Base-by-base conservation (phyloP, 2,113 vertebrate species). In the Salvelinus namaycush region DNA sequence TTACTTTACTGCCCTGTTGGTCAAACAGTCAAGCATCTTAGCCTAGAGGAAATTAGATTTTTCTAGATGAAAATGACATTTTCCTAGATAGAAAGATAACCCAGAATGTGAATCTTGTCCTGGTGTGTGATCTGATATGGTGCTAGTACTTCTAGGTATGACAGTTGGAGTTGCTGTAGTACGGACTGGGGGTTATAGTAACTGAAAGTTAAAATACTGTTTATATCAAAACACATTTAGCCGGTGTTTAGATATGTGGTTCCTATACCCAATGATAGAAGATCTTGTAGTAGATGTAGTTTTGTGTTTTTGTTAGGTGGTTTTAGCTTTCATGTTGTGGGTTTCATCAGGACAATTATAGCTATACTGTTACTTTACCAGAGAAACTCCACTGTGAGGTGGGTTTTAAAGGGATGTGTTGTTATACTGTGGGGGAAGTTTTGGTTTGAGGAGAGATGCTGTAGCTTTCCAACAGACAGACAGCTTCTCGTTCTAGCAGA, bases 391-490 rank as follows among this genome's bases (percentile, higher is more conserved):
- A 5, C 72, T 22, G 79, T 66, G 80, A 62, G 54, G 82, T 79
- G 81, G 85, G 70, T 81, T 72, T 70, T 76, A 22, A 22, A 64
- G n/a, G 11, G 62, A n/a, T 8, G 22, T 26, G 31, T 68, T 34
- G 39, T 11, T 44, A 11, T 31, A 31, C 11, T 39, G 27, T 9
- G 67, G 18, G 27, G 67, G 14, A 34, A 4, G 8, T 9, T 8
- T 31, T 26, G 27, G 27, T 18, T 31, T 29, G 16, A 39, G 18
- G 2, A 71, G 76, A 62, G 79, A 82, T 77, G 34, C 13, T 76
- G 81, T 70, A 66, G 74, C 49, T 81, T 68, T 80, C 72, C 72
- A 78, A 68, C 68, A 72, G 62, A 78, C 83, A 75, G 75, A 81
- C 80, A 75, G 81, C 76, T 73, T 82, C 79, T 85, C 12, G 13